Evolutionary conservation across 2,888 invertebrate genomes (phyloP).

Genomic region (Patella pellucida): DNA sequence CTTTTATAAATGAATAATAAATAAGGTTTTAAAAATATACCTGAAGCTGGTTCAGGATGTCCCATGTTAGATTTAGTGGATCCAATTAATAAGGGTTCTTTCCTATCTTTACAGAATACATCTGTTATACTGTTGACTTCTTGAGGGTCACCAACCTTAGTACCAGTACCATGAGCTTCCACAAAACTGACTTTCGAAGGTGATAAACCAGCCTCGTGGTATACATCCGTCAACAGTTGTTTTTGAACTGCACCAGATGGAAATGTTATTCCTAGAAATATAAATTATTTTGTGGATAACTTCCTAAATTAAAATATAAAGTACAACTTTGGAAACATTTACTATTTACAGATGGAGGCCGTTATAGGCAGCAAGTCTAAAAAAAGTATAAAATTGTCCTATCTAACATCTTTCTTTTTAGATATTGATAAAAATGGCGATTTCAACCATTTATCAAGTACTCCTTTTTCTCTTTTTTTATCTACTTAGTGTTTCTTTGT

Average conservation of each 20-base stretch:
- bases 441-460: too few species aligned
- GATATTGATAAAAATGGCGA: too few species aligned
- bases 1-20: too few species aligned
- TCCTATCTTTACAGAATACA: conserved; percentile 68
- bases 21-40: conserved; percentile 40
- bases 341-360: neutral
- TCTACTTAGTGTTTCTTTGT: too few species aligned
- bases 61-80: conserved; percentile 99
- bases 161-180: conserved; percentile 98
- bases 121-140: conserved; percentile 96
- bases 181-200: conserved; percentile 90
- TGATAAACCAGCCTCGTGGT: conserved; percentile 84
- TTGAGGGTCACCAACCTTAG: conserved; percentile 93
- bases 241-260: conserved; percentile 79
- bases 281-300: too few species aligned
- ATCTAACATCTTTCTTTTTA: too few species aligned
- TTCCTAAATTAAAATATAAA: too few species aligned
- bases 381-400: neutral
- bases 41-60: conserved; percentile 87
- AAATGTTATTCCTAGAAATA: conserved; percentile 72
- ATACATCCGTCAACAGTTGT: conserved; percentile 80
- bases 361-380: neutral
- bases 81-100: conserved; percentile 86
- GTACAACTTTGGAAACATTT: neutral
- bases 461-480: too few species aligned